phyloP scores from a whole-genome alignment of 2,888 invertebrate genomes.

The Petrophora chlorosata region DNA sequence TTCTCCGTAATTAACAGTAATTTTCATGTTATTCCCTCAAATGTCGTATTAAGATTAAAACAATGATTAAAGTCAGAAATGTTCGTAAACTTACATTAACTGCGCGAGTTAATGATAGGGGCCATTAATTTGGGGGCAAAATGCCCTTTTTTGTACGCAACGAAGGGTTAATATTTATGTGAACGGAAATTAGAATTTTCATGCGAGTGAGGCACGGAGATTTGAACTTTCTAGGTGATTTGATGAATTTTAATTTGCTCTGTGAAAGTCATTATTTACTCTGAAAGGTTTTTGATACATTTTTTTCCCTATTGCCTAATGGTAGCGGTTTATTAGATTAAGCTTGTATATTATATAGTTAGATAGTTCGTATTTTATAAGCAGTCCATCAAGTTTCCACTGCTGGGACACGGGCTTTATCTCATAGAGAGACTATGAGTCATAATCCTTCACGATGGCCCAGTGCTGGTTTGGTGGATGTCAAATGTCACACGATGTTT shows the following conservation, averaged over 20 bases:
- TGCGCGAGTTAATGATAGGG: constrained; percentile 50
- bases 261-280: not conserved
- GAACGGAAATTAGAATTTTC: constrained; percentile 47
- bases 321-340: no score
- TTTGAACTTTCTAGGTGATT: not conserved
- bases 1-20: constrained; percentile 1
- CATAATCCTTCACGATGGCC: no score
- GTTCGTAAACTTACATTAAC: constrained; percentile 29
- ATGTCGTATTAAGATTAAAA: constrained; percentile 20
- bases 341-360: no score
- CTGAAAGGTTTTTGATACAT: no score
- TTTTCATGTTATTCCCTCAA: constrained; percentile 10
- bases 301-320: no score
- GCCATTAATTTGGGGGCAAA: constrained; percentile 48
- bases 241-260: not conserved
- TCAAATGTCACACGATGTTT: no score
- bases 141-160: constrained; percentile 23
- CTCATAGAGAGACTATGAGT: no score
- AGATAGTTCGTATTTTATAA: no score
- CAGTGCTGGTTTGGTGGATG: no score
- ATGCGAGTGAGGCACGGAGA: constrained; percentile 17
- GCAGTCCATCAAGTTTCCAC: no score
- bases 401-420: no score
- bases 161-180: constrained; percentile 27
- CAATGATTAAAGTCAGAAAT: constrained; percentile 24